Conservation (phyloP, 2,888 invertebrate genomes). For the Coelinius sp. region DNA sequence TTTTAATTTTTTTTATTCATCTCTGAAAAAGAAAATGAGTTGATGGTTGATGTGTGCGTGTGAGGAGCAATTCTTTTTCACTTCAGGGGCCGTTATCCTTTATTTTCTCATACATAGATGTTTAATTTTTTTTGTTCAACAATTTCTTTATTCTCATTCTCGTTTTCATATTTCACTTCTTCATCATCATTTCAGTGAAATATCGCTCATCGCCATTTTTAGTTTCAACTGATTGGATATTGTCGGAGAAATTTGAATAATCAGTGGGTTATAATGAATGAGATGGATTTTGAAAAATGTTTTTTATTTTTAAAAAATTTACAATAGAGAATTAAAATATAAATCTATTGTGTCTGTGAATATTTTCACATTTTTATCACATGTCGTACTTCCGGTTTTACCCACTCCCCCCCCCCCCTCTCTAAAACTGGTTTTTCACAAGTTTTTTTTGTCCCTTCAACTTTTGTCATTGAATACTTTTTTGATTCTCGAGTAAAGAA, state of each 20-base stretch:
- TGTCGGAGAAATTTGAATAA: neutral
- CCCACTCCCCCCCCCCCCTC: neutral
- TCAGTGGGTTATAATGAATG: neutral
- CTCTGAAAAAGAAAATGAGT: neutral
- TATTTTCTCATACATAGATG: neutral
- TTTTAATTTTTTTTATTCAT: neutral
- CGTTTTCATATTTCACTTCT: neutral
- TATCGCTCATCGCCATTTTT: neutral
- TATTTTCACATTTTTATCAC: neutral
- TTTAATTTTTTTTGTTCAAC: too few relatives aligned
- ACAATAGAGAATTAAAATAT: too few relatives aligned
- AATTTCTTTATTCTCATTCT: too few relatives aligned
- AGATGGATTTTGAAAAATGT: too few relatives aligned
- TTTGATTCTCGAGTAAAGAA: neutral
- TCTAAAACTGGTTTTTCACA: neutral
- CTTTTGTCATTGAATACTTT: neutral
- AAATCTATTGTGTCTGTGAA: too few relatives aligned
- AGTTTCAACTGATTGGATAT: neutral
- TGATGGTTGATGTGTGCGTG: neutral
- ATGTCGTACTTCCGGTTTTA: conserved; percentile 23
- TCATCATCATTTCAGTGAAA: neutral
- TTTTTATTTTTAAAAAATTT: too few relatives aligned
- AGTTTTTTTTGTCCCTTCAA: neutral
- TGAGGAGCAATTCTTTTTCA: neutral
- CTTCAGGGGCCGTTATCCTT: neutral